Base-by-base conservation (phyloP, 2,888 invertebrate genomes). In the Eledona agricola region DNA sequence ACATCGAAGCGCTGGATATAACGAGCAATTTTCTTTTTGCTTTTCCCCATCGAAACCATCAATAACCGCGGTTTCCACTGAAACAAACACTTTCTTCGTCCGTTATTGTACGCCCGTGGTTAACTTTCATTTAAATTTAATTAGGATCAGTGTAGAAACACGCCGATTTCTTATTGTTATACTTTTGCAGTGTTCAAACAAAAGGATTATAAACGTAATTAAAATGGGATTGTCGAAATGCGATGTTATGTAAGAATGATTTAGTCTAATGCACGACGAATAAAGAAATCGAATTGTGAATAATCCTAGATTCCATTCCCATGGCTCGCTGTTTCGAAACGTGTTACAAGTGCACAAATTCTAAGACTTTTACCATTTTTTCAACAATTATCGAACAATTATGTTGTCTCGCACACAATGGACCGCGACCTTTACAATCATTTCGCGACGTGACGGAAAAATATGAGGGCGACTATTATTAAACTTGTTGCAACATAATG, bases 181-280 rank as follows among this genome's bases (percentile, higher is more conserved):
- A n/a, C n/a, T 47, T 11, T 37, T 17, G 23, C 11, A 29, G 26
- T 20, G 20, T 19, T 20, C 15, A 45, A 22, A 50, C 38, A 38
- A 50, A 47, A 31, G 40, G 40, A 50, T 50, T 50, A 49, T 50
- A 50, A 50, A 28, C 29, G 32, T 40, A 50, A 50, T 40, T 50
- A 31, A 35, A n/a, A 35, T 11, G 15, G 10, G 32, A 23, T 45
- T 50, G 38, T 19, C 25, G 32, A 50, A 50, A 40, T 38, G 16
- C 46, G 19, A 19, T 22, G 20, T 50, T 22, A 50, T 32, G 49
- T 40, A 50, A 50, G 16, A 9, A 28, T 22, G 49, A 29, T 47
- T 35, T 20, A 28, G 37, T 37, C 37, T 9, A 28, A 28, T 4
- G 28, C 10, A 10, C 7, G 6, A 10, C 28, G 13, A 23, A 43